phyloP scores from a whole-genome alignment of 1,140 invertebrate genomes.

The Aphidius ervi region DNA sequence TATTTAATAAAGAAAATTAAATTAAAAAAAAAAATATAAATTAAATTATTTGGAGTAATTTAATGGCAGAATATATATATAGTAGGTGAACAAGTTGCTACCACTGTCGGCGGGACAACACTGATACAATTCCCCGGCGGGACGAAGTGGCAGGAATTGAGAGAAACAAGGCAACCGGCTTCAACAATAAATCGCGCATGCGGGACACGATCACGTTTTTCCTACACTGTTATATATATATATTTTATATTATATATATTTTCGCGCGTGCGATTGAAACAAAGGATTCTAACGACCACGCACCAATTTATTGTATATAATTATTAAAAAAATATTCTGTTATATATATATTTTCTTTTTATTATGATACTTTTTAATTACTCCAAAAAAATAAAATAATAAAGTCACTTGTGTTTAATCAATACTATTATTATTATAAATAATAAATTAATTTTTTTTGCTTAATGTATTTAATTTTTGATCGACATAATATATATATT shows the following conservation, averaged over 20 bases:
- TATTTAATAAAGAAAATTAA: not conserved
- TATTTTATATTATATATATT: not conserved
- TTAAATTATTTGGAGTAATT: not conserved
- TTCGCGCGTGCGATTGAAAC: constrained; percentile 12
- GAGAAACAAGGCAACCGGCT: constrained; percentile 10
- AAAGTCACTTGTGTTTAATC: no score
- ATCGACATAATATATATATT: not conserved
- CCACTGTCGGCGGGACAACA: constrained; percentile 13
- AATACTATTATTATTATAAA: no score
- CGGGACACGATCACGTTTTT: not conserved
- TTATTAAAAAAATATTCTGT: no score
- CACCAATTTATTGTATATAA: no score
- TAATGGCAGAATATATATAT: not conserved
- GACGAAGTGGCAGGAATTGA: not conserved
- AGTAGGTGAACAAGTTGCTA: constrained; percentile 1
- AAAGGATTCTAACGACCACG: constrained; percentile 14
- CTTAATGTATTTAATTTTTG: not conserved
- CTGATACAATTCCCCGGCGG: not conserved
- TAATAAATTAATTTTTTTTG: not conserved
- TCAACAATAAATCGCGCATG: constrained; percentile 13
- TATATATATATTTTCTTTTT: no score
- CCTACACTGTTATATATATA: not conserved
- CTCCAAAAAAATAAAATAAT: no score
- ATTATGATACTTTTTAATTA: no score
- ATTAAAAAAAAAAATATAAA: not conserved